Evolutionary conservation across 2,888 invertebrate genomes (phyloP).

Genomic region (Agrochola macilenta): DNA sequence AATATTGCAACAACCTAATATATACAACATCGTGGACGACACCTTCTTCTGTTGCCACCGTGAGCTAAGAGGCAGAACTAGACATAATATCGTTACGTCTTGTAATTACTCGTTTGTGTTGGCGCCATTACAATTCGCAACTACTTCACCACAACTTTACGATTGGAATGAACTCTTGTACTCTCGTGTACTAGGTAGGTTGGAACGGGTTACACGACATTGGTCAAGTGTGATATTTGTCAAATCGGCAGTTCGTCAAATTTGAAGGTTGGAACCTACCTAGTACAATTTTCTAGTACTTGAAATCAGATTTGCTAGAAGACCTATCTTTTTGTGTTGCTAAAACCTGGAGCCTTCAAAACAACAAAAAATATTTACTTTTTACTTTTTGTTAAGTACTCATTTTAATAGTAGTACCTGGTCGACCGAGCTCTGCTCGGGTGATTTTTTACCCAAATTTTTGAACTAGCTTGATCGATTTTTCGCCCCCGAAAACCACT

Average conservation of each 20-base stretch:
- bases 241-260: too few species aligned
- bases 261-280: too few species aligned
- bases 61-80: not conserved
- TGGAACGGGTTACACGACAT: too few species aligned
- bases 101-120: not conserved
- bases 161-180: slow-evolving; percentile 1
- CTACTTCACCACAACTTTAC: not conserved
- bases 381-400: not conserved
- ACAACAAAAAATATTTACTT: not conserved
- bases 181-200: too few species aligned
- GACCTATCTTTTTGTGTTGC: not conserved
- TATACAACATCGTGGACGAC: not conserved
- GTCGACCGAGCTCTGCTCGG: too few species aligned
- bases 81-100: not conserved
- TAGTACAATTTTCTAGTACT: not conserved
- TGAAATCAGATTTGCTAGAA: not conserved
- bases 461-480: too few species aligned
- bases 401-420: not conserved
- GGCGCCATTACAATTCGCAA: slow-evolving; percentile 18
- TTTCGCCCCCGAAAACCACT: too few species aligned
- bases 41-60: not conserved
- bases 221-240: too few species aligned
- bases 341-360: not conserved
- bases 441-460: too few species aligned
- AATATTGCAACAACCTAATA: too few species aligned